Conservation (phyloP, 2,888 invertebrate genomes). For the Drosophila pegasa region DNA sequence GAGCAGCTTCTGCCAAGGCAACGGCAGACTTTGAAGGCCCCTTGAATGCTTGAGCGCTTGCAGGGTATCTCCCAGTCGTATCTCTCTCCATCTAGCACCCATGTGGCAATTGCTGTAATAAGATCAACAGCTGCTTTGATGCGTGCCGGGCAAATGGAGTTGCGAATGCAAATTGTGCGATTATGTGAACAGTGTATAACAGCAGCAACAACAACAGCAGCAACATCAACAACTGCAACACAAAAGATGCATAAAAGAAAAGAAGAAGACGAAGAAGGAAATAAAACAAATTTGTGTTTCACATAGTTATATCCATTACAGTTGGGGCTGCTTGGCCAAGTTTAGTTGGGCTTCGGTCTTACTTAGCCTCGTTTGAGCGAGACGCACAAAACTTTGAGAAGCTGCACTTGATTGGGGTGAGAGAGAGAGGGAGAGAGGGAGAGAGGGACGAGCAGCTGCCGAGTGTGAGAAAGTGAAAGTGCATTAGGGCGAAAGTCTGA, state of each 20-base stretch:
- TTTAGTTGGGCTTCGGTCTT: slow-evolving; percentile 30
- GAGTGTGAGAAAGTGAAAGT: slow-evolving; percentile 30
- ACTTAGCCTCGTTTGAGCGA: slow-evolving; percentile 9
- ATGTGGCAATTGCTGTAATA: slow-evolving; percentile 12
- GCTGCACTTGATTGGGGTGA: not conserved
- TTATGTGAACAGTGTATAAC: slow-evolving; percentile 19
- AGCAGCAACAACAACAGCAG: not conserved
- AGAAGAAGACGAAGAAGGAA: not conserved
- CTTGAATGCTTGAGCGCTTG: not conserved
- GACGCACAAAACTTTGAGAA: slow-evolving; percentile 7
- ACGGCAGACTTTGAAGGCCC: too few relatives aligned
- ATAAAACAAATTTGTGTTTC: slow-evolving; percentile 33
- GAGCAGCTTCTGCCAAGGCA: too few relatives aligned
- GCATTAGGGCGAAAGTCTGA: slow-evolving; percentile 25
- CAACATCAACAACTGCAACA: slow-evolving; percentile 8
- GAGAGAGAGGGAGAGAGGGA: not conserved
- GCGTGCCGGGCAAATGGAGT: slow-evolving; percentile 29
- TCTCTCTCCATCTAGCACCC: not conserved
- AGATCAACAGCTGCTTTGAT: slow-evolving; percentile 35
- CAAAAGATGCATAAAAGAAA: slow-evolving; percentile 13
- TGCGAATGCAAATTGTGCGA: slow-evolving; percentile 43
- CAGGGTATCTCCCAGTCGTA: slow-evolving; percentile 15
- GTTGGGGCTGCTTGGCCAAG: slow-evolving; percentile 19
- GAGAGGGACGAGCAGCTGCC: not conserved
- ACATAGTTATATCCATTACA: slow-evolving; percentile 40